These are phyloP conservation scores for Helarctos malayanus DNA, from an alignment of 2,797 vertebrate genomes.

Conservation along the genomic window DNA sequence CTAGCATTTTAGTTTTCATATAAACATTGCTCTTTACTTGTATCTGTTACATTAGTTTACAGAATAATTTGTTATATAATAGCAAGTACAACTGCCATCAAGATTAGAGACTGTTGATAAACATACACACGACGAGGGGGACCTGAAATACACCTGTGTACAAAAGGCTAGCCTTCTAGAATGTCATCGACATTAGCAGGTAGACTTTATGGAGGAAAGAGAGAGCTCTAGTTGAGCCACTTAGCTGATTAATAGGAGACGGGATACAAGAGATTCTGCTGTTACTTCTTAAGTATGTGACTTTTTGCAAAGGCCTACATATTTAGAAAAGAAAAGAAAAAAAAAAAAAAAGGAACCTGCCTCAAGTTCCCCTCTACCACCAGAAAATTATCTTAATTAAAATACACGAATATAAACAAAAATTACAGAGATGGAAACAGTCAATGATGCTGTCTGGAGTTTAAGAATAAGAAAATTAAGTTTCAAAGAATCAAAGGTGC, in stretches of 20 bases:
- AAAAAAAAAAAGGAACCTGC: not conserved
- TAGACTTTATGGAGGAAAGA: not conserved
- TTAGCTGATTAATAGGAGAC: not conserved
- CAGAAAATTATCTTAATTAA: not conserved
- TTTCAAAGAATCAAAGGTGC: not conserved
- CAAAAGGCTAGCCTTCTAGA: not conserved
- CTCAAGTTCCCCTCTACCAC: not conserved
- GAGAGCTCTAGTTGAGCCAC: not conserved
- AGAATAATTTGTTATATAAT: not conserved
- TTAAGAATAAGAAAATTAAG: constrained; percentile 31
- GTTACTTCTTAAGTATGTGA: not conserved
- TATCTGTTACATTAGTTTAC: not conserved
- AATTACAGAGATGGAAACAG: not conserved
- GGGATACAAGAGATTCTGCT: not conserved
- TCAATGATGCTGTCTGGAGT: not conserved
- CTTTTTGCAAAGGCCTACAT: not conserved
- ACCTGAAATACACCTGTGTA: not conserved
- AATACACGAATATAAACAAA: not conserved
- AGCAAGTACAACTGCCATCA: not conserved
- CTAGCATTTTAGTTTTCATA: not conserved
- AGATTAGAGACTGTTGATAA: not conserved
- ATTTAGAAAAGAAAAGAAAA: constrained; percentile 30
- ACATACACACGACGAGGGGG: not conserved
- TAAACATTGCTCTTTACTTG: not conserved
- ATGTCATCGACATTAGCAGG: not conserved